A percentile compares a stretch with the other conserved stretches of the same genome.
Evolutionary conservation across 2,888 invertebrate genomes (phyloP).

Genomic region (Oligia latruncula): DNA sequence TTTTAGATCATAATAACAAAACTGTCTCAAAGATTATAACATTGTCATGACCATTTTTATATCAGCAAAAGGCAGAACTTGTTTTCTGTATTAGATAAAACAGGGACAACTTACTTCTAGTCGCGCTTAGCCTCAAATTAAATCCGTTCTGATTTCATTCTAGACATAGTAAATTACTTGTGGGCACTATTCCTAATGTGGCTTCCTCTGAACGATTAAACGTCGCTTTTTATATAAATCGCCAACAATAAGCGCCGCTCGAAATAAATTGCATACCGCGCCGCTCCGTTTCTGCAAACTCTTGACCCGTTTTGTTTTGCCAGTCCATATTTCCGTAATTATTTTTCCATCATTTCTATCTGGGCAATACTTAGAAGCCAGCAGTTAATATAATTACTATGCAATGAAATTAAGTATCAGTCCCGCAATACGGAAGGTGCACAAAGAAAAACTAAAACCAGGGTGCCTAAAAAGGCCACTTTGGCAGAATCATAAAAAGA

Average conservation of each 20-base stretch:
- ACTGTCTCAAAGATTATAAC: neutral
- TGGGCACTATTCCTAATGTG: neutral
- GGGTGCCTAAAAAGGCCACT: no score
- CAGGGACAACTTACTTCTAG: neutral
- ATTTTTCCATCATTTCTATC: neutral
- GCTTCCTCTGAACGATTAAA: no score
- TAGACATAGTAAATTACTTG: neutral
- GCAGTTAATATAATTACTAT: neutral
- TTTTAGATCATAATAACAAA: neutral
- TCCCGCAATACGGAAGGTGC: neutral
- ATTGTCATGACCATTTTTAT: neutral
- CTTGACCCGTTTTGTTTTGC: neutral
- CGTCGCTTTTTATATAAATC: neutral
- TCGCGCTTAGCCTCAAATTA: neutral
- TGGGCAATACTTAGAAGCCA: no score
- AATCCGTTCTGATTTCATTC: constrained; percentile 10
- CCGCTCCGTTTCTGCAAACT: no score
- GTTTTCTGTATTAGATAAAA: constrained; percentile 27
- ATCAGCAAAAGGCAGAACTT: constrained; percentile 13
- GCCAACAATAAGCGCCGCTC: neutral
- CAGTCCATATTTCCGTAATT: neutral
- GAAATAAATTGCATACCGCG: neutral
- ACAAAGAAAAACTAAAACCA: constrained; percentile 3
- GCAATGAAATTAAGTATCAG: neutral
- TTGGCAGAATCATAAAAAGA: no score